These are phyloP conservation scores for Stictonetta naevosa DNA, from an alignment of 2,113 vertebrate species.

Conservation along the genomic window DNA sequence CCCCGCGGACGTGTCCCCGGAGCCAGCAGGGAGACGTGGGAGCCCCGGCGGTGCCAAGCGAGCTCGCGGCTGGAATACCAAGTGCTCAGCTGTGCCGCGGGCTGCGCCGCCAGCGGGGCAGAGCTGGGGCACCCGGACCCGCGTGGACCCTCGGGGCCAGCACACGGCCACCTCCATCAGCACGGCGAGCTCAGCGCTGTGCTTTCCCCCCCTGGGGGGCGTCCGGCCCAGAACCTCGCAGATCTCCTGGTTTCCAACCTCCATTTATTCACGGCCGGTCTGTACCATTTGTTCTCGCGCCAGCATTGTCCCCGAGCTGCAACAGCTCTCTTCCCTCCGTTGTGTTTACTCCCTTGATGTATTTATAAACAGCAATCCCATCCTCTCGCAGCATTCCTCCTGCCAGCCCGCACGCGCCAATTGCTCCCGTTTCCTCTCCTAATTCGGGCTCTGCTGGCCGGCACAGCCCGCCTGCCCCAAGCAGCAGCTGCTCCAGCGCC, in stretches of 20 bases:
- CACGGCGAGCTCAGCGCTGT: neutral
- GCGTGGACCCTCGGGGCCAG: neutral
- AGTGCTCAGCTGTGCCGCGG: constrained; percentile 28
- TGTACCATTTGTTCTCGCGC: constrained; percentile 56
- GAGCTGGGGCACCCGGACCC: neutral
- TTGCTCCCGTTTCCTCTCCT: neutral
- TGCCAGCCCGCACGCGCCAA: constrained; percentile 49
- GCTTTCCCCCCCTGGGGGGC: neutral
- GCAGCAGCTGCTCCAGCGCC: neutral
- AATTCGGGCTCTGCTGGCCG: neutral
- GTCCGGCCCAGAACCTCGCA: neutral
- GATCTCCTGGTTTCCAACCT: constrained; percentile 14
- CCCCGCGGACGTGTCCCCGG: neutral
- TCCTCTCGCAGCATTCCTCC: constrained; percentile 22
- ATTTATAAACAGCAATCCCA: constrained; percentile 68
- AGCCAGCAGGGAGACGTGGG: neutral
- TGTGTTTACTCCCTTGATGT: constrained; percentile 68
- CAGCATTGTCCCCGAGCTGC: constrained; percentile 65
- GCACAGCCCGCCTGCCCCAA: neutral
- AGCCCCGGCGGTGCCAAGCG: neutral
- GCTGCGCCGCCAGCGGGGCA: neutral
- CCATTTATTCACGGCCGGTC: constrained; percentile 60
- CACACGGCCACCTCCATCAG: neutral
- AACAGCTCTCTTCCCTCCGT: constrained; percentile 62
- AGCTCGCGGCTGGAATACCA: constrained; percentile 31